phyloP scores from a whole-genome alignment of 2,888 invertebrate species.

The Agrotis puta region DNA sequence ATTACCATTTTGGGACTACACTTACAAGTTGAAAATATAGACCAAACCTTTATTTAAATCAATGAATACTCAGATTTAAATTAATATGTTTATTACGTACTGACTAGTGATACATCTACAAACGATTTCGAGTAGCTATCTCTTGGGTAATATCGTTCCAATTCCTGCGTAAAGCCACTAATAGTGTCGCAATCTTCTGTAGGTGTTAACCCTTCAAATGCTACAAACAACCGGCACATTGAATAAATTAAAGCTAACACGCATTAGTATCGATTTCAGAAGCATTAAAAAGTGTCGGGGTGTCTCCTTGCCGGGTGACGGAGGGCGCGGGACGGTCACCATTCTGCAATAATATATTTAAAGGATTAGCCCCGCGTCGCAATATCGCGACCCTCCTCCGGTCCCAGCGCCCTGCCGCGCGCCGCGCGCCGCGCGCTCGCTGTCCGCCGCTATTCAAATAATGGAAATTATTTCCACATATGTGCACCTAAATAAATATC shows the following conservation, averaged over 20 bases:
- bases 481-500: constrained; percentile 90
- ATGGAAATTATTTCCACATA: constrained; percentile 91
- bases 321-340: constrained; percentile 84
- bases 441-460: constrained; percentile 87
- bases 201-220: constrained; percentile 59
- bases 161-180: constrained; percentile 32
- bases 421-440: constrained; percentile 69
- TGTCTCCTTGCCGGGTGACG: constrained; percentile 78
- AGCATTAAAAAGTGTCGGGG: constrained; percentile 84
- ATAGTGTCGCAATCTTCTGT: constrained; percentile 22
- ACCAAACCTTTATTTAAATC: too few species aligned
- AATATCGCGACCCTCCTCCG: constrained; percentile 88
- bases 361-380: constrained; percentile 89
- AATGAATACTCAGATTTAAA: background rate
- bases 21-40: background rate
- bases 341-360: constrained; percentile 90
- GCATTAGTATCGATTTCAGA: constrained; percentile 86
- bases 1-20: background rate
- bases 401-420: constrained; percentile 65
- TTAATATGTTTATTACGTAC: background rate
- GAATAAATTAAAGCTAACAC: constrained; percentile 76
- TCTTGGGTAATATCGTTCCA: constrained; percentile 22
- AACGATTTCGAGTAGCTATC: background rate
- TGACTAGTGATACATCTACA: background rate
- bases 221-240: constrained; percentile 57